phyloP scores from a whole-genome alignment of 2,113 vertebrate species.

The Collichthys lucidus region DNA sequence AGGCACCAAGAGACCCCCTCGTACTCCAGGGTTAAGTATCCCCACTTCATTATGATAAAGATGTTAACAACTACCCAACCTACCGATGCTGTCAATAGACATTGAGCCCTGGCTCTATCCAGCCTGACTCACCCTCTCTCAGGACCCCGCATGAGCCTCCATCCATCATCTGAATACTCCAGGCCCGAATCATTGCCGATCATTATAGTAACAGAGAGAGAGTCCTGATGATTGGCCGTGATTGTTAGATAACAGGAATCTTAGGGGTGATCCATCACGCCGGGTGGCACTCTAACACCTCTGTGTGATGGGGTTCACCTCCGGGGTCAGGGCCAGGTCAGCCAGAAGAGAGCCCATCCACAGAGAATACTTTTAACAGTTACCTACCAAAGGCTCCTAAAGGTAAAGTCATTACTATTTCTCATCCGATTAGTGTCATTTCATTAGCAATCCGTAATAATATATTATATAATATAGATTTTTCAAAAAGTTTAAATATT shows the following conservation, averaged over 20 bases:
- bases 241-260: constrained; percentile 81
- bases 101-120: constrained; percentile 49
- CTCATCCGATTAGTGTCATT: constrained; percentile 6
- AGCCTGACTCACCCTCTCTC: constrained; percentile 67
- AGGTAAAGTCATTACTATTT: constrained; percentile 20
- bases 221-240: constrained; percentile 74
- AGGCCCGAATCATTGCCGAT: constrained; percentile 80
- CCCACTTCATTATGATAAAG: constrained; percentile 88
- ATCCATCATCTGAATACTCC: constrained; percentile 84
- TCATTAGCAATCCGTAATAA: constrained; percentile 18
- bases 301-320: constrained; percentile 81
- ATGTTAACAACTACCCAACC: constrained; percentile 78
- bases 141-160: constrained; percentile 71
- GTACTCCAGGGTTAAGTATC: constrained; percentile 83
- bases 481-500: constrained; percentile 19
- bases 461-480: not conserved
- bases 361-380: constrained; percentile 41
- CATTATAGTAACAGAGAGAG: constrained; percentile 80
- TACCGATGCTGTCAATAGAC: constrained; percentile 75
- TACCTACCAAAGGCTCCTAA: constrained; percentile 21
- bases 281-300: constrained; percentile 81
- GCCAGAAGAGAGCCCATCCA: constrained; percentile 51
- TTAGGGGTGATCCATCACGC: constrained; percentile 84
- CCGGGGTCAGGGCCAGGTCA: constrained; percentile 80
- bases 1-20: constrained; percentile 66